Base-by-base conservation (phyloP, 2,797 vertebrate species). In the Hippoglossus hippoglossus region DNA sequence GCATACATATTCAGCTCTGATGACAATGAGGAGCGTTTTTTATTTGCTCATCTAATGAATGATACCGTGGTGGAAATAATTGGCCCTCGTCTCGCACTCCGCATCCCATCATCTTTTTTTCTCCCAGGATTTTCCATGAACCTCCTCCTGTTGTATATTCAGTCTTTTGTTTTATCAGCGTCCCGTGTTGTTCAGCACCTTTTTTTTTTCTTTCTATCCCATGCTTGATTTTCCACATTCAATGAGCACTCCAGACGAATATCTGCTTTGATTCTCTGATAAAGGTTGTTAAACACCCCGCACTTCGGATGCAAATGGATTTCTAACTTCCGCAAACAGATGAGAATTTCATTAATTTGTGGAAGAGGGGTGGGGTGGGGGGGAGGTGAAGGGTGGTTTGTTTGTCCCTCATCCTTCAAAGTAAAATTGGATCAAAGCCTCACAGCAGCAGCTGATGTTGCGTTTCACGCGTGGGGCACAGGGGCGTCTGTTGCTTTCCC, bases 371-470 rank as follows among this genome's bases (percentile, higher is more conserved):
- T 28, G 3, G 3, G 26, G 1, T 6, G n/a, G 1, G 6, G 22
- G 21, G 22, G 11, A 50, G 39, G 21, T 58, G 59, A 28, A n/a
- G 53, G 46, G 28, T 18, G 54, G 46, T 54, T 65, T 83, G 73
- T 87, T 81, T 78, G 55, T 75, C 50, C 34, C 62, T 59, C 62
- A 50, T 75, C 83, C 79, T 80, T 88, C 58, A 86, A 84, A 87
- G 75, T 82, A 66, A 78, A 74, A 84, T 82, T 39, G 77, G 84
- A 89, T 89, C 71, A 91, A 87, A 89, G 81, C 74, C n/a, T 51
- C n/a, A 1, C 50, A 34, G 73, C 50, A 34, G 73, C 3, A 25
- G 56, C 71, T 74, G 52, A 65, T 61, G 56, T 52, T 71, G 18
- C 61, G 58, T 34, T 76, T 71, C 51, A 65, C 62, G 36, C 5